phyloP scores from a whole-genome alignment of 2,888 invertebrate genomes.

The Malacosoma neustria region DNA sequence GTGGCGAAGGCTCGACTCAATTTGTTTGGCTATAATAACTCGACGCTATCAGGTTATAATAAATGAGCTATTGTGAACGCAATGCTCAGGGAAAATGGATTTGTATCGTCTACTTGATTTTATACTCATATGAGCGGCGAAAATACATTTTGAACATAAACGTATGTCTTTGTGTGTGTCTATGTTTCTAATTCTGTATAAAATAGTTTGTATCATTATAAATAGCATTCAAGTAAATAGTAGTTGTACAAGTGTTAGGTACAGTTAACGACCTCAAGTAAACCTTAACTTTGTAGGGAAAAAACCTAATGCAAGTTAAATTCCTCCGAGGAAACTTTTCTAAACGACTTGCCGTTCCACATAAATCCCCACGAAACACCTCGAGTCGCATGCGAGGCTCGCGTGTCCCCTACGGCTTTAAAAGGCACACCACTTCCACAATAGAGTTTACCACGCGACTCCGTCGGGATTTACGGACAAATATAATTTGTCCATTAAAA shows the following conservation, averaged over 20 bases:
- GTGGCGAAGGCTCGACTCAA: conserved; percentile 75
- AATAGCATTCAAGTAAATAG: conserved; percentile 3
- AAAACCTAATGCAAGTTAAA: neutral
- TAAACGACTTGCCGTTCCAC: conserved; percentile 2
- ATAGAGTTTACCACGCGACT: conserved; percentile 34
- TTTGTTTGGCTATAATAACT: conserved; percentile 73
- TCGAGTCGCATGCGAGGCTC: conserved; percentile 36
- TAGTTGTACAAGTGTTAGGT: neutral
- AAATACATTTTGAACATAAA: too few species aligned
- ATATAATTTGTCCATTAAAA: conserved; percentile 72
- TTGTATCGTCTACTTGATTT: conserved; percentile 57
- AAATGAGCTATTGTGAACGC: conserved; percentile 71
- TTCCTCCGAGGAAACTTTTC: neutral
- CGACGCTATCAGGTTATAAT: conserved; percentile 71
- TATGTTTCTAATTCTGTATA: too few species aligned
- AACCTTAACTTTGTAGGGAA: conserved; percentile 6
- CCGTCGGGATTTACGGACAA: conserved; percentile 46
- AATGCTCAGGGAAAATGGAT: conserved; percentile 64
- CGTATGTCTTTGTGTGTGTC: too few species aligned
- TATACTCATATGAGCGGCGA: conserved; percentile 41
- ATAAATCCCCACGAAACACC: conserved; percentile 24
- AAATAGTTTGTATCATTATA: neutral
- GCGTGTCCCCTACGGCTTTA: conserved; percentile 48
- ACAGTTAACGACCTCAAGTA: conserved; percentile 12
- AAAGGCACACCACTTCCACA: conserved; percentile 50